Base-by-base conservation (phyloP, 2,888 invertebrate genomes). In the Rhorus exstirpatorius region DNA sequence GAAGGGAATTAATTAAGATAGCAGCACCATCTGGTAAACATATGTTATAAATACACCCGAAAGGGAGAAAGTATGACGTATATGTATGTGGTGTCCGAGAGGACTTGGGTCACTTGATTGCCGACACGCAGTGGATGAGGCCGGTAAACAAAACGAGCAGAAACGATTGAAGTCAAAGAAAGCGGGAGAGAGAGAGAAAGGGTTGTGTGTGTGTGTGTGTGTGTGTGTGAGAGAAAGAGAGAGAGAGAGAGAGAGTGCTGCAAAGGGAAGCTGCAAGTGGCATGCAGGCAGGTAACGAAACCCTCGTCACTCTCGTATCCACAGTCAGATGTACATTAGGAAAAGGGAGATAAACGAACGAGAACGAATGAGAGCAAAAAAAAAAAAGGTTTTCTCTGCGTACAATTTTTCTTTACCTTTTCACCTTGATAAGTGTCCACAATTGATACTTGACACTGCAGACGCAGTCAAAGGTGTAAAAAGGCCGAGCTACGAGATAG, bases 231-330 rank as follows among this genome's bases (percentile, higher is more conserved):
- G 17, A 21, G 26, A 26, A 24, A 14, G 1, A 71, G 46, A 46
- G 19, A 31, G n/a, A 49, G 4, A 26, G 8, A 67, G 19, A 21
- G 3, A 10, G 4, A 14, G 17, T 31, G 71, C 26, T 38, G 3
- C 44, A n/a, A 12, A 17, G 41, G 49, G 63, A 38, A 63, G 2
- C 17, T 49, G 53, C 21, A 44, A 46, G 35, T 46, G 41, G n/a
- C 68, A 19, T 68, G 72, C 49, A 53, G 17, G 3, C 12, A 38
- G 24, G 61, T 21, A 68, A 38, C 61, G 35, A 68, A 68, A 80
- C 46, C 46, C 38, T 75, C 68, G 72, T 74, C 46, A 67, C 60
- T 74, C 21, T 44, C 31, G 49, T n/a, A 41, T 14, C 58, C 41
- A 24, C 68, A n/a, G 46, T 35, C 17, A 35, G 7, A 19, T 12